Evolutionary conservation across 2,888 invertebrate genomes (phyloP), one percentile per base, ranked within the genome.

Genomic region (Azorinus chamasolen): DNA sequence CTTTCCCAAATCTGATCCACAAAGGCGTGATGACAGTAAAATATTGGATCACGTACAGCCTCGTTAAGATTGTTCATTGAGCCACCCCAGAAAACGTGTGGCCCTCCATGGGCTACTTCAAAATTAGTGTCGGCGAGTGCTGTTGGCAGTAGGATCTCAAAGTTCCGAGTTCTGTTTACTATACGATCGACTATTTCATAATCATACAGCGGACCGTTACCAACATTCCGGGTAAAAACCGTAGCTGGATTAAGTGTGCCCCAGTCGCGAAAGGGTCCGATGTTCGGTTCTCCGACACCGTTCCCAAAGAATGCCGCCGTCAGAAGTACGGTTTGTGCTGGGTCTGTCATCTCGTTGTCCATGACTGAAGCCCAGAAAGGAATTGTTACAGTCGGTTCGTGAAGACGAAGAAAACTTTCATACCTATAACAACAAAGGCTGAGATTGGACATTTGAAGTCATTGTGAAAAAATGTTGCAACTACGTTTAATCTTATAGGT

Each of bases 351-450:
- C 20, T 70, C 83, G 8, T 75, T 69, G 59, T 88, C 87, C 5
- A 86, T 58, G 2, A 73, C 65, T 14, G 83, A 83, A 53, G 86
- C 87, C 87, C 87, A 88, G 71, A 82, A 89, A 0, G 88, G 87
- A 2, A 89, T 50, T 8, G 85, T 84, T 0, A 86, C 83, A 0
- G 51, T 53, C 0, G 84, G 76, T 24, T 83, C 79, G 37, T 86
- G 76, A 10, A 79, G 81, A n/a, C 81, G 74, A 3, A 89, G 79
- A 25, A 87, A 84, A 1, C 76, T 71, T 53, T 89, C 88, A 39
- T 79, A 83, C 69, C 88, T 87, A 69, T n/a, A 59, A 50, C 20
- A 53, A 2, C 62, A 18, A 2, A 8, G 22, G 5, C 6, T n/a
- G 6, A 46, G 6, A 46, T n/a, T n/a, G n/a, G n/a, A n/a, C n/a